These are phyloP conservation scores for Coleophora flavipennella DNA, from an alignment of 2,888 invertebrate species.

Conservation along the genomic window DNA sequence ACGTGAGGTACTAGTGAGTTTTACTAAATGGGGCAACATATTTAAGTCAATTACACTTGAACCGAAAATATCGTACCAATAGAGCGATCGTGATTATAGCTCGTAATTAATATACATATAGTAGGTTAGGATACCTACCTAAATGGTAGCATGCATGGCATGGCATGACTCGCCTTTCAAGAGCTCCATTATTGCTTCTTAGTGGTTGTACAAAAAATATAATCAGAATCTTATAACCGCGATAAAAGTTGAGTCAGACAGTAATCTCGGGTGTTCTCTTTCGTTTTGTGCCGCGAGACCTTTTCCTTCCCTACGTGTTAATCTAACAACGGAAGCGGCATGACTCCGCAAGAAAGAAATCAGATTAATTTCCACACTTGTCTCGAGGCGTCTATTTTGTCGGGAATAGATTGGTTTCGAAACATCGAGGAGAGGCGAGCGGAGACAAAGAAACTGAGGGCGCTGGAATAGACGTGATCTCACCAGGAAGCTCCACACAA, in stretches of 20 bases:
- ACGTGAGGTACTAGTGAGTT: no score
- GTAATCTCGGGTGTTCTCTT: slow-evolving; percentile 37
- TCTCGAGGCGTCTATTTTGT: slow-evolving; percentile 32
- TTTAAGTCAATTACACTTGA: slow-evolving; percentile 1
- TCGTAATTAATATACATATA: no score
- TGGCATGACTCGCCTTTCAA: slow-evolving; percentile 2
- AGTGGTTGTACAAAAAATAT: not conserved
- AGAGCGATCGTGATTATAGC: not conserved
- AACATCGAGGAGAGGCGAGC: slow-evolving; percentile 31
- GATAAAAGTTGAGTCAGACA: slow-evolving; percentile 19
- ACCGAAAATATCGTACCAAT: slow-evolving; percentile 5
- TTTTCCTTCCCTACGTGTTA: slow-evolving; percentile 52
- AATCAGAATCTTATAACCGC: not conserved
- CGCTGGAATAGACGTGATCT: slow-evolving; percentile 51
- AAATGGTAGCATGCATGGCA: not conserved
- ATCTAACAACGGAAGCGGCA: slow-evolving; percentile 64
- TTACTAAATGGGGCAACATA: not conserved
- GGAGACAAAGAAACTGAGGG: slow-evolving; percentile 40
- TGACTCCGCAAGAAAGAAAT: slow-evolving; percentile 59
- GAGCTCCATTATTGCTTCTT: not conserved
- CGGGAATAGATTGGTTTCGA: slow-evolving; percentile 46
- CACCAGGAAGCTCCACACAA: slow-evolving; percentile 48
- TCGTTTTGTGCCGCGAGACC: slow-evolving; percentile 28
- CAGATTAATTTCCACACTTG: slow-evolving; percentile 57
- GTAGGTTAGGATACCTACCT: not conserved